Percentiles rank a stretch among this genome's conserved stretches.
These are phyloP conservation scores for Brachypterus glaber DNA, from an alignment of 2,888 invertebrate genomes.

Conservation along the genomic window DNA sequence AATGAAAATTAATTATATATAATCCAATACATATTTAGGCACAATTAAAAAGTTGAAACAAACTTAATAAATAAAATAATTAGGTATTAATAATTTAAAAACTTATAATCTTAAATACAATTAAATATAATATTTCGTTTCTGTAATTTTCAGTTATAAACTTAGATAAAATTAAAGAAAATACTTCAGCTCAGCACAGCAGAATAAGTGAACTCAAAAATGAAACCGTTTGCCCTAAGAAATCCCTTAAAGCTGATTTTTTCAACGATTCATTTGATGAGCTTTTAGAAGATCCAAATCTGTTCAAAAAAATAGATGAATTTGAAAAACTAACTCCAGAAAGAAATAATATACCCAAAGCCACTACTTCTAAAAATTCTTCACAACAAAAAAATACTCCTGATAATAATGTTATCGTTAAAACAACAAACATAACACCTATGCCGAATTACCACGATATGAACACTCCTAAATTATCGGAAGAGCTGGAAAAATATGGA, in stretches of 20 bases:
- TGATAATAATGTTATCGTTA: conserved; percentile 39
- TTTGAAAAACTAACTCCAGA: conserved; percentile 4
- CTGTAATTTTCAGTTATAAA: too few relatives aligned
- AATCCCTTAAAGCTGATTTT: conserved; percentile 1
- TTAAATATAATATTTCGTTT: too few relatives aligned
- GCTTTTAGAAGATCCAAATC: conserved; percentile 8
- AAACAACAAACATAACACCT: conserved; percentile 48
- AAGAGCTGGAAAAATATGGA: conserved; percentile 54
- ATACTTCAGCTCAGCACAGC: conserved; percentile 2
- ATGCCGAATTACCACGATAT: conserved; percentile 50
- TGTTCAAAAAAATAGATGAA: conserved; percentile 2
- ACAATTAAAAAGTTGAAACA: too few relatives aligned
- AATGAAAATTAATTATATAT: too few relatives aligned
- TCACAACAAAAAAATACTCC: conserved; percentile 15
- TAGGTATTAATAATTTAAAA: too few relatives aligned
- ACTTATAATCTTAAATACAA: too few relatives aligned
- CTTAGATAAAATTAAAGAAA: conserved; percentile 10
- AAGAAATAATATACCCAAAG: neutral
- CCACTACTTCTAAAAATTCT: conserved; percentile 6
- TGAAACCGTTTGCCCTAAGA: neutral
- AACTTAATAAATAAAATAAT: too few relatives aligned
- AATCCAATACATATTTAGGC: too few relatives aligned
- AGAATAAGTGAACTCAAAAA: conserved; percentile 6
- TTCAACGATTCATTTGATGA: conserved; percentile 14
- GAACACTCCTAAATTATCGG: conserved; percentile 48